A percentile compares a stretch with the other conserved stretches of the same genome.
Evolutionary conservation across 2,797 vertebrate genomes (phyloP).

Genomic region (Siniperca obscura): DNA sequence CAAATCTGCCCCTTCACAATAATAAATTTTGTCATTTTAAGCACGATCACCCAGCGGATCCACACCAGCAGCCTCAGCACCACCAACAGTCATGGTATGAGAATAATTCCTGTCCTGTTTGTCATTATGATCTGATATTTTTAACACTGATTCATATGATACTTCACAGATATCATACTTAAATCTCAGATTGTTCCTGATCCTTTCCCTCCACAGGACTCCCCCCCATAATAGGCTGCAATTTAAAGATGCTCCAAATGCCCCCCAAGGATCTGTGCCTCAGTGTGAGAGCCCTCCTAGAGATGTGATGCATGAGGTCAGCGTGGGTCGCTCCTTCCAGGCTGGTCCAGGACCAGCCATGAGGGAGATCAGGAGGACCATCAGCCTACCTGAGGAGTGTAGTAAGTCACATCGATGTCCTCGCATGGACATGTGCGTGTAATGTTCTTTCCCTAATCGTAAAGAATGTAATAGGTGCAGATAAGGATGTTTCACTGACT

Average conservation of each 20-base stretch:
- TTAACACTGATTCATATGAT: neutral
- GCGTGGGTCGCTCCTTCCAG: conserved; percentile 34
- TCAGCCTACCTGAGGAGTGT: conserved; percentile 91
- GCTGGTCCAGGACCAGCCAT: conserved; percentile 58
- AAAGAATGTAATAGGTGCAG: neutral
- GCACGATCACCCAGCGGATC: neutral
- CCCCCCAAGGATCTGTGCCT: neutral
- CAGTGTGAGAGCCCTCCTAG: conserved; percentile 1
- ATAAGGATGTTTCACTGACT: neutral
- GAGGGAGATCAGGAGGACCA: conserved; percentile 87
- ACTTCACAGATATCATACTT: conserved; percentile 1
- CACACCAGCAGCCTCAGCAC: conserved; percentile 9
- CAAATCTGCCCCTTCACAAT: neutral
- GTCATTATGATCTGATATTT: neutral
- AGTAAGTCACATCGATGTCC: conserved; percentile 83
- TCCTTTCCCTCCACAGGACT: conserved; percentile 34
- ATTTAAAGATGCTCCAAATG: neutral
- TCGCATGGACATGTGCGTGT: neutral
- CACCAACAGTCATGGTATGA: conserved; percentile 43
- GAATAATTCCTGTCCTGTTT: neutral
- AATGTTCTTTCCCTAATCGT: too few relatives aligned
- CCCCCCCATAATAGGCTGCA: neutral
- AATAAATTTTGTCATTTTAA: neutral
- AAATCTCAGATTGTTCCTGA: neutral
- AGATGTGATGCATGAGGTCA: conserved; percentile 75